Base-by-base conservation (phyloP, 2,113 vertebrate genomes). In the Phaethornis superciliosus region DNA sequence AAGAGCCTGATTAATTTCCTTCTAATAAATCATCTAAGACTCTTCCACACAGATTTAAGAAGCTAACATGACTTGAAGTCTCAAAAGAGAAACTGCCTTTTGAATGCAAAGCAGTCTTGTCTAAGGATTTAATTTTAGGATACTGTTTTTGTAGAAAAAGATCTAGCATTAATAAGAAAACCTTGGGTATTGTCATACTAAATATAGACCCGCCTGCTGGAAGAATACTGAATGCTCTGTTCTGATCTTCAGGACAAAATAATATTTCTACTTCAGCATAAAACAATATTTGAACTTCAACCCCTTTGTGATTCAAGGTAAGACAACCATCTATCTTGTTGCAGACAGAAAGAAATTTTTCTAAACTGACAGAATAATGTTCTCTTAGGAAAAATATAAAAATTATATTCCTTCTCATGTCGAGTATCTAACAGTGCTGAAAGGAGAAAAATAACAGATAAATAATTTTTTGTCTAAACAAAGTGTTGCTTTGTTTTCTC, bases 401-500 rank as follows among this genome's bases (percentile, higher is more conserved):
- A 89, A 64, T 42, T 2, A 2, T 76, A 12, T 52, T 88, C 30
- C 70, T 94, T 89, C 79, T 94, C 72, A 91, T 60, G 76, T 13
- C 89, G 62, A 74, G 60, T 32, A 85, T 52, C 74, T 78, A 40
- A 35, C 40, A 21, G 58, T 33, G 27, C 7, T 71, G 74, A 88
- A 89, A 94, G 74, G 90, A 33, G 33, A 30, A 88, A 93, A 85
- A 89, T 47, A 88, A 93, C 9, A n/a, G 55, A 70, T 55, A 20
- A 72, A 58, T 52, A 32, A 76, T 95, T 37, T 78, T 86, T 91
- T 92, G 55, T 64, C 78, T 54, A 88, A 56, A 32, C 6, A 24
- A 91, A 51, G 30, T 71, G 81, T 89, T 46, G 52, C 21, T 91
- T 58, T 76, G 33, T 49, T 93, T 32, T 84, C 65, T 75, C 44